Evolutionary conservation across 2,888 invertebrate genomes (phyloP), one percentile per base, ranked within the genome.

Genomic region (Lysandra bellargus): DNA sequence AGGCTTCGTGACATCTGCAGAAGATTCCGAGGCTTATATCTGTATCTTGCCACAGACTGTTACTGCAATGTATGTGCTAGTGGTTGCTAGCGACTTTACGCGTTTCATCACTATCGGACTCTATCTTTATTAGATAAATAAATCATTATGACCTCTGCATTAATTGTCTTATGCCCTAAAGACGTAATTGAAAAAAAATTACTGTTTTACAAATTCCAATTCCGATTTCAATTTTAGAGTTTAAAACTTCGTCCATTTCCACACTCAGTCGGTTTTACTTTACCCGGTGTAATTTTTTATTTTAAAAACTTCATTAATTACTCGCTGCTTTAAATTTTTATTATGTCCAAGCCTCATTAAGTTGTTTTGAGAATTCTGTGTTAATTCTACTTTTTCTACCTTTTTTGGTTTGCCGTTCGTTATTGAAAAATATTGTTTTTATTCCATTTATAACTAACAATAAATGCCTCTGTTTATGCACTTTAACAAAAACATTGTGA

Each of bases 271-370:
- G 49, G 9, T 49, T 57, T 57, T 57, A 17, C 57, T 57, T 57
- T 57, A 57, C 14, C 3, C 14, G 57, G 53, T 17, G 57, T 57
- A 57, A 17, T 57, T 57, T 57, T 17, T 57, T 17, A 17, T 17
- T 57, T 17, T 57, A 57, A 53, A 53, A 53, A 57, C 57, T 57
- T 57, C 57, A 57, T 61, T 61, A 61, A 61, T 61, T 61, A 61
- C 61, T 61, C 7, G 61, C 17, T n/a, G 60, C 60, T 2, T n/a
- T 61, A 1, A 23, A 61, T 61, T 57, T 57, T 57, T 2, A 23
- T 61, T 61, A 61, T 61, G 61, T 23, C 57, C 40, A 57, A 57
- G 17, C 17, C 17, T 57, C 4, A 57, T 57, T 57, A 57, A 57
- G 17, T 57, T 57, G 57, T 57, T 57, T 57, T 17, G 12, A 57